Evolutionary conservation across 2,888 invertebrate species (phyloP).

Genomic region (Acheta domesticus): DNA sequence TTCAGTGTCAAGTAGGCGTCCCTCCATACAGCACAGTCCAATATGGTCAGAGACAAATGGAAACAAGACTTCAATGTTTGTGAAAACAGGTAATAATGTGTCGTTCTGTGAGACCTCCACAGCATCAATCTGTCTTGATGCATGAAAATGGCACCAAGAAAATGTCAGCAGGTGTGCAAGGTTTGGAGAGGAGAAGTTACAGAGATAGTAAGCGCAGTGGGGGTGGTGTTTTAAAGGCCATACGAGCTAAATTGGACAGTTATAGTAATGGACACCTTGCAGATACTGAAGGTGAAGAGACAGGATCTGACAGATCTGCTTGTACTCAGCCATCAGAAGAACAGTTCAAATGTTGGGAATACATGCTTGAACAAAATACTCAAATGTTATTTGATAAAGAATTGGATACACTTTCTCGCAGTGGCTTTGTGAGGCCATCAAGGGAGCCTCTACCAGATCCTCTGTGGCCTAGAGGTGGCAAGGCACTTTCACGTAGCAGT

Average conservation of each 20-base stretch:
- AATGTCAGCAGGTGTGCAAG: constrained; percentile 38
- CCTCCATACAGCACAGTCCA: neutral
- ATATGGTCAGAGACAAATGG: too few relatives aligned
- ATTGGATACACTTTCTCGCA: constrained; percentile 66
- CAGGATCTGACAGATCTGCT: constrained; percentile 51
- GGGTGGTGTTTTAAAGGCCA: constrained; percentile 33
- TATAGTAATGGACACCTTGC: constrained; percentile 39
- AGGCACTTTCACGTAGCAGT: constrained; percentile 56
- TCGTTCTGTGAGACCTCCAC: constrained; percentile 44
- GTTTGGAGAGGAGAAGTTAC: constrained; percentile 34
- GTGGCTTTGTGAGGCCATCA: neutral
- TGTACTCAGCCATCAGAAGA: constrained; percentile 65
- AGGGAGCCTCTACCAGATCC: constrained; percentile 27
- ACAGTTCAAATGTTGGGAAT: constrained; percentile 90
- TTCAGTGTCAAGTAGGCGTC: constrained; percentile 25
- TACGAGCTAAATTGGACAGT: constrained; percentile 34
- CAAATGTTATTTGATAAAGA: constrained; percentile 85
- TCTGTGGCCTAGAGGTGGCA: constrained; percentile 54
- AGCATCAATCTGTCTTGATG: constrained; percentile 37
- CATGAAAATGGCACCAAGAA: constrained; percentile 45
- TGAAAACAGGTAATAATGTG: constrained; percentile 4
- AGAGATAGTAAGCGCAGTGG: constrained; percentile 34
- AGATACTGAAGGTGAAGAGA: constrained; percentile 50
- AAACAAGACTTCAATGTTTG: neutral
- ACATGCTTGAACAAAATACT: constrained; percentile 87